These are phyloP conservation scores for Bubo scandiacus DNA, from an alignment of 2,113 vertebrate species.

Conservation along the genomic window DNA sequence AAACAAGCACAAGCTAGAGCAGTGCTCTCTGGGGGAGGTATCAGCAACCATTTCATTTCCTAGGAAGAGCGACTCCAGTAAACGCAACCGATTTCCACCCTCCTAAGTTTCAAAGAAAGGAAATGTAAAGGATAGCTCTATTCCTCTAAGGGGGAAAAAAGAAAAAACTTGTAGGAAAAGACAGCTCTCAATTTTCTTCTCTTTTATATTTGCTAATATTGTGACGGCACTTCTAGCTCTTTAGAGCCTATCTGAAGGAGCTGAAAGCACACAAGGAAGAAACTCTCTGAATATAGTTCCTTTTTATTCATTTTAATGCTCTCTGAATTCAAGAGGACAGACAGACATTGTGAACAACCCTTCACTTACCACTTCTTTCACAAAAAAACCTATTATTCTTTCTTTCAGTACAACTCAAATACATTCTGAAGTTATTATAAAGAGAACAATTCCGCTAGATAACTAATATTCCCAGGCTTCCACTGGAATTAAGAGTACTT, in stretches of 20 bases:
- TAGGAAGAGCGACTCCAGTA: background rate
- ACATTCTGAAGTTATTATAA: background rate
- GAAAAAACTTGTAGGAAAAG: background rate
- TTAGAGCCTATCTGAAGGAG: background rate
- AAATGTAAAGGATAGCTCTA: background rate
- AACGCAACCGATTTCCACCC: background rate
- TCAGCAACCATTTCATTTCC: background rate
- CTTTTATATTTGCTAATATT: background rate
- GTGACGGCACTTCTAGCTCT: background rate
- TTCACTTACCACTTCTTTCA: background rate
- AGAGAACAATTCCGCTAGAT: background rate
- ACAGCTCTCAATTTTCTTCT: background rate
- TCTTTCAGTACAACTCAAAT: background rate
- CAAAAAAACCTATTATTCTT: background rate
- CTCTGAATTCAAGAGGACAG: background rate
- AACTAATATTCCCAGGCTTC: background rate
- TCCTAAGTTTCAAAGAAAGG: background rate
- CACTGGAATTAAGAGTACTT: background rate
- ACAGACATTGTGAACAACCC: background rate
- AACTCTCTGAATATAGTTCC: background rate
- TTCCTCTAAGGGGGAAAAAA: background rate
- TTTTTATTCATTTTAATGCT: background rate
- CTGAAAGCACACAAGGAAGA: background rate
- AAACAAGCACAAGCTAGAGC: background rate
- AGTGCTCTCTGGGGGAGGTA: background rate